These are phyloP conservation scores for Seriola quinqueradiata DNA, from an alignment of 2,113 vertebrate species.

Conservation along the genomic window DNA sequence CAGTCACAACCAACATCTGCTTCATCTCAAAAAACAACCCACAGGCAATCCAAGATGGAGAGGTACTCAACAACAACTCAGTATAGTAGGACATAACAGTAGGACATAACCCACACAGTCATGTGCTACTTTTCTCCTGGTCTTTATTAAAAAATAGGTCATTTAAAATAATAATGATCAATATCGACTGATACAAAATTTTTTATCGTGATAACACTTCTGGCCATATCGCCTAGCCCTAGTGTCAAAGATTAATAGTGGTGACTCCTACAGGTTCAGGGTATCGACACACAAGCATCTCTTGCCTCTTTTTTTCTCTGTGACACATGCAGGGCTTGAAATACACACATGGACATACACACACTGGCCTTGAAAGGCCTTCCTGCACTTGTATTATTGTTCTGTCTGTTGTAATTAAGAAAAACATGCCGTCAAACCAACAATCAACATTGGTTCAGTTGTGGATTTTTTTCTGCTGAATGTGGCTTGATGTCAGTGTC, in stretches of 20 bases:
- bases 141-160: too few relatives aligned
- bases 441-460: slow-evolving; percentile 52
- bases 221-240: too few relatives aligned
- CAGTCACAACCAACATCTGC: too few relatives aligned
- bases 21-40: too few relatives aligned
- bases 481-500: slow-evolving; percentile 65
- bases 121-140: too few relatives aligned
- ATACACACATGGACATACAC: slow-evolving; percentile 35
- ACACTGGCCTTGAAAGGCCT: slow-evolving; percentile 25
- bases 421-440: slow-evolving; percentile 69
- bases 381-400: slow-evolving; percentile 57
- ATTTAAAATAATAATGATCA: too few relatives aligned
- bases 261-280: slow-evolving; percentile 22
- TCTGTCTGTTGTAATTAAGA: slow-evolving; percentile 78
- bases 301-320: slow-evolving; percentile 14
- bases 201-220: too few relatives aligned
- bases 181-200: too few relatives aligned
- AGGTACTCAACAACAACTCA: too few relatives aligned
- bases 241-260: neutral
- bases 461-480: slow-evolving; percentile 40
- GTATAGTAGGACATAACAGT: too few relatives aligned
- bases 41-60: too few relatives aligned
- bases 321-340: slow-evolving; percentile 16
- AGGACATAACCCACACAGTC: too few relatives aligned
- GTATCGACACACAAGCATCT: neutral